Evolutionary conservation across 2,113 vertebrate genomes (phyloP).

Genomic region (Paracyprichromis sp.): DNA sequence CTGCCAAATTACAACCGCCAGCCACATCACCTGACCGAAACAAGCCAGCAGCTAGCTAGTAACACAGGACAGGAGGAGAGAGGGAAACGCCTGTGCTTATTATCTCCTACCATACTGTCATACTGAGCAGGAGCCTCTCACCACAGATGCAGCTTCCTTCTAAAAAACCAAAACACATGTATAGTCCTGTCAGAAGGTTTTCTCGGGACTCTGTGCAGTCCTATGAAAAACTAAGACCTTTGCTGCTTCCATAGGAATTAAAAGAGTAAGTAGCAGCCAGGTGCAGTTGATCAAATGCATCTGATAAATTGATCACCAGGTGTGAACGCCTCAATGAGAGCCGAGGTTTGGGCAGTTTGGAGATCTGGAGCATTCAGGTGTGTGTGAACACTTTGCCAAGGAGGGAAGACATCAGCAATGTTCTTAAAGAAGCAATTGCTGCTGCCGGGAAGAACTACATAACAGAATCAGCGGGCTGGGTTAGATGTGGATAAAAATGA

Average conservation of each 20-base stretch:
- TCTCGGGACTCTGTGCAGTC: background rate
- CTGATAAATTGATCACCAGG: background rate
- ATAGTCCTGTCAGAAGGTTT: background rate
- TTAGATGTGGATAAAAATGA: background rate
- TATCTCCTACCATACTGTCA: background rate
- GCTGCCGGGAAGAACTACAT: background rate
- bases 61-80: background rate
- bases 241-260: background rate
- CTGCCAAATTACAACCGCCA: background rate
- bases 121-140: background rate
- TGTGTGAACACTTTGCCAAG: accelerated
- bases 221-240: background rate
- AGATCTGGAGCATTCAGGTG: background rate
- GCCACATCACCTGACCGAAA: background rate
- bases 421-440: background rate
- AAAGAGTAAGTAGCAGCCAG: background rate
- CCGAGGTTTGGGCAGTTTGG: background rate
- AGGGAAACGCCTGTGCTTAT: background rate
- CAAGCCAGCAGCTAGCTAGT: background rate
- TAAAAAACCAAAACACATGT: background rate
- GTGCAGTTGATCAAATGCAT: background rate
- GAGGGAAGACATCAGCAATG: background rate
- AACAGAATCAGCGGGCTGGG: background rate
- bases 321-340: background rate
- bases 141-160: background rate